These are phyloP conservation scores for Nyctereutes procyonoides DNA, from an alignment of 2,113 vertebrate species.

Conservation along the genomic window DNA sequence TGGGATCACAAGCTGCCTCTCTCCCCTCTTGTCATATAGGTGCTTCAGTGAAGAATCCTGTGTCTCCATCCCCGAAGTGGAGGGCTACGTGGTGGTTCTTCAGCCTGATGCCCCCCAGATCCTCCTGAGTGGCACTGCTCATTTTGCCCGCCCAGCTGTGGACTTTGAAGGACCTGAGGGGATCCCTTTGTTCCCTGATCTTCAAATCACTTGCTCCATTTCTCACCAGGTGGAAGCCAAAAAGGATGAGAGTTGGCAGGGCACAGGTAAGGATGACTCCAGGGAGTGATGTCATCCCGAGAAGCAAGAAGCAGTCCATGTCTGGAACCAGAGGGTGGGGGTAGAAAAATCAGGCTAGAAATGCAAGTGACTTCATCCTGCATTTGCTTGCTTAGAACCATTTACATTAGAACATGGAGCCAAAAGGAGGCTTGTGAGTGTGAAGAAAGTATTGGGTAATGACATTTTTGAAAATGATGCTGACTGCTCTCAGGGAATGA, in stretches of 20 bases:
- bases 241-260: conserved; percentile 89
- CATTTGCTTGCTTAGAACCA: neutral
- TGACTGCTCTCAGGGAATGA: neutral
- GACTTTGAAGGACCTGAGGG: conserved; percentile 94
- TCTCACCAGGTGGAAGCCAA: conserved; percentile 91
- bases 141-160: conserved; percentile 92
- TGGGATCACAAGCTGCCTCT: neutral
- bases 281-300: neutral
- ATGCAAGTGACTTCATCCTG: neutral
- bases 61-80: conserved; percentile 94
- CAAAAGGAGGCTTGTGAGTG: neutral
- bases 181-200: conserved; percentile 94
- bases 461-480: neutral
- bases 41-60: conserved; percentile 99
- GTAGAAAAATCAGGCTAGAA: neutral
- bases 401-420: neutral
- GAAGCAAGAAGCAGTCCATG: neutral
- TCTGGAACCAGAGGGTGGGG: neutral
- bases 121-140: conserved; percentile 93
- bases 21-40: conserved; percentile 82
- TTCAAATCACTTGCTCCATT: conserved; percentile 96
- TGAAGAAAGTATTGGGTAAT: neutral
- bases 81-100: conserved; percentile 97
- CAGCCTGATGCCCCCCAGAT: conserved; percentile 98
- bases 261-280: conserved; percentile 81